Evolutionary conservation across 2,113 vertebrate genomes (phyloP).

Genomic region (Toxotes jaculatrix): DNA sequence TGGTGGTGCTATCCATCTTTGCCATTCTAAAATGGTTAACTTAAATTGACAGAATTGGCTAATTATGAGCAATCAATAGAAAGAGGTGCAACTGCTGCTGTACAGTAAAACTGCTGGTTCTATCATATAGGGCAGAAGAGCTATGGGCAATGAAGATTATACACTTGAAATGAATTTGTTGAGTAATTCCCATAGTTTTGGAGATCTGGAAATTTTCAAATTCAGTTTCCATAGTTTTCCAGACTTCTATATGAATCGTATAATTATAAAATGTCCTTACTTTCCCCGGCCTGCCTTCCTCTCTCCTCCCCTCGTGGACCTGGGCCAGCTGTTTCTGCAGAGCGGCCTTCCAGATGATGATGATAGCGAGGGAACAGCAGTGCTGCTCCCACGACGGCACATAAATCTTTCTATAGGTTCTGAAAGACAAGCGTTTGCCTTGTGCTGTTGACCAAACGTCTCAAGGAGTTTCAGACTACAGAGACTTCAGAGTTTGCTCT

Average conservation of each 20-base stretch:
- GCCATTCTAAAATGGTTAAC: background rate
- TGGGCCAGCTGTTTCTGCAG: conserved; percentile 66
- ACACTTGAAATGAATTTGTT: background rate
- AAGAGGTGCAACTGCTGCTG: background rate
- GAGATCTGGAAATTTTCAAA: conserved; percentile 23
- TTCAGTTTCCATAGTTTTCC: conserved; percentile 24
- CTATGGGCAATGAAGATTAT: background rate
- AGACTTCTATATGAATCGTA: conserved; percentile 39
- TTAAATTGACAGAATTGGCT: background rate
- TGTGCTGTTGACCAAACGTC: conserved; percentile 6
- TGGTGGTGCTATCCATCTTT: background rate
- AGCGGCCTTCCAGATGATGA: conserved; percentile 59
- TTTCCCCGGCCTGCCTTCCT: conserved; percentile 45
- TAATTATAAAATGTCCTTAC: conserved; percentile 59
- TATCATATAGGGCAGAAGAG: background rate
- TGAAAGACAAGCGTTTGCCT: conserved; percentile 17
- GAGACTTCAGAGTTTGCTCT: conserved; percentile 8
- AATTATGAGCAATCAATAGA: background rate
- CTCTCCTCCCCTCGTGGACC: conserved; percentile 46
- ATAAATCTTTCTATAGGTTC: conserved; percentile 53
- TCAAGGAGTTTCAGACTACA: conserved; percentile 14
- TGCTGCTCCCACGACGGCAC: conserved; percentile 29
- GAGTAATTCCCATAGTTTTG: background rate
- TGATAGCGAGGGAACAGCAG: conserved; percentile 41
- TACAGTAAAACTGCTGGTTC: background rate